phyloP scores from a whole-genome alignment of 2,888 invertebrate species.

The Sialis fuliginosa region DNA sequence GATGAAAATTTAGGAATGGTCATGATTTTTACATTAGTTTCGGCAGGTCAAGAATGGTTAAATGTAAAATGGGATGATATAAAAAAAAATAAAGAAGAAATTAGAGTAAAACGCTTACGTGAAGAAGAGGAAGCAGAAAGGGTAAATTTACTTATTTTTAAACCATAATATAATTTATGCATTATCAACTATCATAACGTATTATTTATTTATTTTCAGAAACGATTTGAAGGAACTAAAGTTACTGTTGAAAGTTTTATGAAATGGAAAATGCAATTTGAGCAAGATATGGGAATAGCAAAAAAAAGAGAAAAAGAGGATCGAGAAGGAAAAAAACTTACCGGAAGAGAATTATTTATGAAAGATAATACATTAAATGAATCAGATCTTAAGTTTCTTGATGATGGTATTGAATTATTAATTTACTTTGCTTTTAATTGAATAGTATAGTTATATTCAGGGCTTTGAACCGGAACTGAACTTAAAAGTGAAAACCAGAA shows the following conservation, averaged over 20 bases:
- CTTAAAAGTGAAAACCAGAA: too few species aligned
- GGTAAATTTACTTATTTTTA: conserved; percentile 26
- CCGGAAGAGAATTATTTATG: conserved; percentile 87
- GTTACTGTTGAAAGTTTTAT: conserved; percentile 92
- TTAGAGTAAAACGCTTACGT: conserved; percentile 41
- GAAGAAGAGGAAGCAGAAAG: conserved; percentile 79
- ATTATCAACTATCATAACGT: not conserved
- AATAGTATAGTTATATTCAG: not conserved
- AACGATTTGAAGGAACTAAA: conserved; percentile 87
- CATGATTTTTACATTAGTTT: conserved; percentile 91
- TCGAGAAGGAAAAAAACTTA: conserved; percentile 64
- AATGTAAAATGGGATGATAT: conserved; percentile 69
- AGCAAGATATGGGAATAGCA: conserved; percentile 66
- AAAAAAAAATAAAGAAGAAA: conserved; percentile 53
- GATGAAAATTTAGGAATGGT: conserved; percentile 90
- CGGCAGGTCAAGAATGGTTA: conserved; percentile 84
- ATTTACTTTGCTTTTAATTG: not conserved
- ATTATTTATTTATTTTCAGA: conserved; percentile 29
- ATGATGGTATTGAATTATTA: conserved; percentile 44
- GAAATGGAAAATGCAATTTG: conserved; percentile 86
- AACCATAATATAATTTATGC: not conserved
- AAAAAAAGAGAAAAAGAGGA: conserved; percentile 52
- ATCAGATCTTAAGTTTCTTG: conserved; percentile 89
- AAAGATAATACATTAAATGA: conserved; percentile 84
- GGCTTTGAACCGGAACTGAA: too few species aligned